Base-by-base conservation (phyloP, 2,797 vertebrate genomes). In the Alca torda region DNA sequence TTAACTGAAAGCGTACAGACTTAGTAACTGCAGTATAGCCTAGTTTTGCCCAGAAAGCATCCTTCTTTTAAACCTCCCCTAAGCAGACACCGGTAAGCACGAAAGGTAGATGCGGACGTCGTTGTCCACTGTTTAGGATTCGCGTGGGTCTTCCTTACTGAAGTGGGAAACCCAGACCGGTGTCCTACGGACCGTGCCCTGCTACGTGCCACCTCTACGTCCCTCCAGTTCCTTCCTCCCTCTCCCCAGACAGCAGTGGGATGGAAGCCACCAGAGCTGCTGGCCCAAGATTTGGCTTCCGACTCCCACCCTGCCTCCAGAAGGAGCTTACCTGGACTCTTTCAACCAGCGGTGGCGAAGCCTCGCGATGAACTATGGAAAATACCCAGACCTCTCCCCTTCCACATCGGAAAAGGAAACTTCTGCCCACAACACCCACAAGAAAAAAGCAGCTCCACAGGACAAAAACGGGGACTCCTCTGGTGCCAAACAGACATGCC, bases 301-400 rank as follows among this genome's bases (percentile, higher is more conserved):
- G 20, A 43, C 26, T 77, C 51, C 63, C 9, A 53, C 16, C 45
- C 67, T 35, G n/a, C 35, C 50, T 87, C 46, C 26, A 30, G 56
- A 60, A 75, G 43, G 35, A 33, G 56, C 78, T 83, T 61, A 70
- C 81, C 81, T 41, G 60, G 30, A 10, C 21, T 65, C 50, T 31
- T 53, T 33, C 46, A 63, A 10, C 19, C 4, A 6, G 50, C 0
- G 0, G 69, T 8, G 25, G 23, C 0, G 0, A 84, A 89, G 50
- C 41, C 57, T 43, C 28, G 19, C 4, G 61, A 87, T 4, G 65
- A 74, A 20, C 56, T 69, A 45, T 1, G 46, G 69, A 89, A 93
- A 94, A 94, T 7, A 87, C 69, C 25, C 63, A 81, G 59, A 78
- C 46, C 77, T 45, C 69, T 88, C 56, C 67, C 64, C 53, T 87